Base-by-base conservation (phyloP, 2,797 vertebrate genomes). In the Siniperca obscura region DNA sequence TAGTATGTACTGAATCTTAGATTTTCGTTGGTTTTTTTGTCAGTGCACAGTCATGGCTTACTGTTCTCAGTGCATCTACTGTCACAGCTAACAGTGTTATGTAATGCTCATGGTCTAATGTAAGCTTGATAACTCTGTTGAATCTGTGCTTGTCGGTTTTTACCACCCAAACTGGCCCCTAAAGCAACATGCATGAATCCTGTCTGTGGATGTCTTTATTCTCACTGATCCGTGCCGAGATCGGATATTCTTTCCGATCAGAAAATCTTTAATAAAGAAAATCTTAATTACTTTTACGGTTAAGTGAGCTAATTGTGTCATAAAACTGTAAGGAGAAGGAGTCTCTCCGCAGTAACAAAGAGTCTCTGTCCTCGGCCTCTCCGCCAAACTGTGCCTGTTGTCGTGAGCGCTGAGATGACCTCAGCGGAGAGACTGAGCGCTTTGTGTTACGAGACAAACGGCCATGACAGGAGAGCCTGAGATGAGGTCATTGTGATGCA, bases 381-480 rank as follows among this genome's bases (percentile, higher is more conserved):
- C 55, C 87, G 30, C 66, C 76, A 42, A 77, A 70, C 85, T 21
- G 71, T 42, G 83, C 40, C 79, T 74, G 89, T 84, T 87, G 89
- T 88, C 44, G 34, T 65, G 69, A 81, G 71, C 61, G 36, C 75
- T 62, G 74, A 34, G 81, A 78, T 94, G 93, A 95, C 88, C 90
- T 95, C 94, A 95, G 87, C 78, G 1, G 19, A 25, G 82, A 90
- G 87, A 93, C 91, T 74, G 85, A 78, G 80, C 42, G 66, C 91
- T 90, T 93, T 94, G 93, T 94, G 90, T 87, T 44, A 13, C 38
- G 76, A 87, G 81, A 89, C 85, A 72, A 71, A 53, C 81, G 30
- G 70, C 85, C 68, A 50, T 87, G 82, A 72, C 66, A 70, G 74
- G 25, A 66, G 81, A 50, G 64, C 48, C 52, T 57, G 81, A 66